Percentiles rank a stretch among this genome's conserved stretches.
phyloP scores from a whole-genome alignment of 2,888 invertebrate species.

The Brachylomia viminalis region DNA sequence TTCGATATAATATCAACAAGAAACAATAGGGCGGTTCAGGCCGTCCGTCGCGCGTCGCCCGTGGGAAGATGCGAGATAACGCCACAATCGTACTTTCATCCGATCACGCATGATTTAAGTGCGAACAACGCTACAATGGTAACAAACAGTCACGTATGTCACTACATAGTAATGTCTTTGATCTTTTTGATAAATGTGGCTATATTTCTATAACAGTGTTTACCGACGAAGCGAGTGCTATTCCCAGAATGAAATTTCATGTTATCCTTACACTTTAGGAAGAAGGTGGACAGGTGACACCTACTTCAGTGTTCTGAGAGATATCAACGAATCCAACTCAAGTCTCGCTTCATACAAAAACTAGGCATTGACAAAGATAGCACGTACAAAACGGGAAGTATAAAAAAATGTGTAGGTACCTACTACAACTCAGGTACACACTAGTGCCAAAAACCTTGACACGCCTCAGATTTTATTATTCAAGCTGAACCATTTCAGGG shows the following conservation, averaged over 20 bases:
- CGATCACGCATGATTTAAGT: constrained; percentile 87
- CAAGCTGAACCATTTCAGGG: constrained; percentile 47
- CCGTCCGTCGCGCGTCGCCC: constrained; percentile 75
- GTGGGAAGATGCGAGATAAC: constrained; percentile 86
- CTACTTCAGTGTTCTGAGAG: background rate
- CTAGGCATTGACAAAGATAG: background rate
- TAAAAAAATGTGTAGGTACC: constrained; percentile 11
- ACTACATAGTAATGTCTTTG: constrained; percentile 46
- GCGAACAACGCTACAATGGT: constrained; percentile 83
- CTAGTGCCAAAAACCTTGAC: constrained; percentile 51
- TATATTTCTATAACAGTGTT: background rate
- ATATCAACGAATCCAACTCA: background rate
- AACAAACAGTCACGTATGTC: constrained; percentile 63
- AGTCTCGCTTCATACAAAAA: constrained; percentile 8
- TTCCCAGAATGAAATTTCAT: background rate
- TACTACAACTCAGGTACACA: constrained; percentile 7
- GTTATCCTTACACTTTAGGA: constrained; percentile 1
- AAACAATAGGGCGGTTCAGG: constrained; percentile 73
- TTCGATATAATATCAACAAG: constrained; percentile 74
- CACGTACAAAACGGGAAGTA: constrained; percentile 10
- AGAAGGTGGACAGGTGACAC: background rate
- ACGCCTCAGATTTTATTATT: constrained; percentile 44
- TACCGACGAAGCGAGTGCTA: background rate
- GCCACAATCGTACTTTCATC: constrained; percentile 86
- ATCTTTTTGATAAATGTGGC: constrained; percentile 40